Evolutionary conservation across 2,113 vertebrate species (phyloP), one percentile per base, ranked within the genome.

Genomic region (Hymenochirus boettgeri): DNA sequence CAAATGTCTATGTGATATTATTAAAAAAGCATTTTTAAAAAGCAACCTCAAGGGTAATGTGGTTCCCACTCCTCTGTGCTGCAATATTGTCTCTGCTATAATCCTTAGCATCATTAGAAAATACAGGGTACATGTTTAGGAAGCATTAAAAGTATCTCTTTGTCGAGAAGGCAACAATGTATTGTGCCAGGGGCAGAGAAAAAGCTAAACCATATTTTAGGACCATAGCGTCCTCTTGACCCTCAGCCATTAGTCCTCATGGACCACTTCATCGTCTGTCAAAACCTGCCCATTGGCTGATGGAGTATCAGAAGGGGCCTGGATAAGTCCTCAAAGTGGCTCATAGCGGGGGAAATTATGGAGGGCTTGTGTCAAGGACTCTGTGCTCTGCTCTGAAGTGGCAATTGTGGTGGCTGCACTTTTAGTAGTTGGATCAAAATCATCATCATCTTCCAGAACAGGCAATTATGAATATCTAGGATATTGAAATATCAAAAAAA

Each of bases 371-470:
- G 83, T 97, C 94, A 1, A 97, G 1, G 92, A 97, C 70, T 92
- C 95, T 0, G 93, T 95, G 83, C 93, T 99, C 84, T 96, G 94
- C 76, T 95, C 94, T 0, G 93, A 95, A 57, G 89, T 94, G 73
- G 89, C 90, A 0, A 90, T 91, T 67, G 86, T 91, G 1, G 87
- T 89, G 0, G 86, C 87, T 5, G 84, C 88, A 61, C 91, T 92
- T 31, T 82, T 89, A 0, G 86, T 89, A 23, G 91, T 75, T 0
- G 85, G 88, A 75, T 94, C 92, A 13, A 96, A 93, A 3, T 97
- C 92, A 0, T 95, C 91, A 0, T 97, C 93, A 0, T 95, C 91
- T 69, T 95, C 95, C 10, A 91, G 74, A 71, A 88, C 83, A 12
- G 90, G 88, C 1, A 89, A 90, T 15, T 96, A 0, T 91, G 91